phyloP scores from a whole-genome alignment of 2,113 vertebrate species.

The Lathamus discolor region DNA sequence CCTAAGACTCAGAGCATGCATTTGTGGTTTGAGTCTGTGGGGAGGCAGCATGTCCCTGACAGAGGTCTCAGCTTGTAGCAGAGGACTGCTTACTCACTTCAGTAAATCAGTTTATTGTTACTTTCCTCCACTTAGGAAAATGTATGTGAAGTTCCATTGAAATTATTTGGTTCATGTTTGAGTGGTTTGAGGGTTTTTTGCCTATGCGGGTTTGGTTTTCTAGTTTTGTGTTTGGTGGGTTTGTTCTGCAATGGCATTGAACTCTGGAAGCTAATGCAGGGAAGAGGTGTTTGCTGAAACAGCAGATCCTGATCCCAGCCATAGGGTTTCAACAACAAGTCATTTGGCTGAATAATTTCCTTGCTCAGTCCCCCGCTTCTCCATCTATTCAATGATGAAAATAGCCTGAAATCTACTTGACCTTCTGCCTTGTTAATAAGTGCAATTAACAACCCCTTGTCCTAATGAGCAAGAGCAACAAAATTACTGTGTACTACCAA shows the following conservation, averaged over 20 bases:
- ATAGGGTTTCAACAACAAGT: not conserved
- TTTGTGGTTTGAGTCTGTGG: not conserved
- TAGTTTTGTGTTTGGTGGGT: not conserved
- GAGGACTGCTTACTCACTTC: not conserved
- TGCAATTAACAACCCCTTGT: not conserved
- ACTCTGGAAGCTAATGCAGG: not conserved
- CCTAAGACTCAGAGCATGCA: not conserved
- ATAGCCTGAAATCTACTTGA: not conserved
- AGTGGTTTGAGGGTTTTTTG: not conserved
- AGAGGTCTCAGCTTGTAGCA: not conserved
- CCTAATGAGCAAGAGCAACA: not conserved
- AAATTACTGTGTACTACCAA: not conserved
- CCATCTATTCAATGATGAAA: not conserved
- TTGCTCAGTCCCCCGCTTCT: not conserved
- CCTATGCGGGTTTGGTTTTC: rapidly evolving
- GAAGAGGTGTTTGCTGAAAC: not conserved
- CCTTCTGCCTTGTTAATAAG: not conserved
- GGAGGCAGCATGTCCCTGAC: not conserved
- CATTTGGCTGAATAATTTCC: not conserved
- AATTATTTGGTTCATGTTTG: not conserved
- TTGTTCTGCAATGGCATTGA: not conserved
- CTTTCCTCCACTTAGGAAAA: not conserved
- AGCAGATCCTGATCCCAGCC: not conserved
- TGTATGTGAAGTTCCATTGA: not conserved
- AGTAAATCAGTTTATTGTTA: not conserved